Base-by-base conservation (phyloP, 2,888 invertebrate genomes). In the Crioceris asparagi region DNA sequence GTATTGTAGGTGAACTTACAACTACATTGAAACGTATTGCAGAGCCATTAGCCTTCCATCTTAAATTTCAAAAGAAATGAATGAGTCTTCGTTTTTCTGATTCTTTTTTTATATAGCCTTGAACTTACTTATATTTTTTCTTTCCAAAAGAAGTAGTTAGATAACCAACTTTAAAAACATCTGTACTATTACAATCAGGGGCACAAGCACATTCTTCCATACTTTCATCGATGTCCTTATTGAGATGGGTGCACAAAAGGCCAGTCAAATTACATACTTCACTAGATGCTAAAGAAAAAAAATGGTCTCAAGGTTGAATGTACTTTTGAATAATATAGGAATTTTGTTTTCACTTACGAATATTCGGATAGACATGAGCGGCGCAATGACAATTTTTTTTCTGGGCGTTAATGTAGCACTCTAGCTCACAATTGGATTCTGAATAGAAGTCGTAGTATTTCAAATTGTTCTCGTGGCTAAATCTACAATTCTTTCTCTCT, bases 391-490 rank as follows among this genome's bases (percentile, higher is more conserved):
- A 40, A 10, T 12, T 11, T 27, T 36, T n/a, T 30, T 25, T 40
- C n/a, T 40, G 40, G 2, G 36, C 33, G 15, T 8, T 10, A 15
- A 40, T 33, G 16, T 15, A 33, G 11, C 40, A 40, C n/a, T 40
- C 40, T 16, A 33, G 17, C 2, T 36, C 11, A 29, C 40, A 40
- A 14, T 40, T 36, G 1, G 40, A 12, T 11, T 40, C 29, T 2
- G 40, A 23, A 26, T 40, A 40, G 8, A 26, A 32, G 1, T 32
- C 17, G 16, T 36, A 40, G 12, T 36, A 33, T 8, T 40, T 33
- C 29, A 40, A 25, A 36, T 40, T 17, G 11, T 40, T 31, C 19
- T 40, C 40, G 2, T 32, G 2, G 1, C 8, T 14, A 27, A 27
- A 29, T 14, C 32, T 32, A 25, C 39, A 39, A 5, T 16, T 15